A percentile compares a stretch with the other conserved stretches of the same genome.
Evolutionary conservation across 2,888 invertebrate species (phyloP).

Genomic region (Pilophorus perplexus): DNA sequence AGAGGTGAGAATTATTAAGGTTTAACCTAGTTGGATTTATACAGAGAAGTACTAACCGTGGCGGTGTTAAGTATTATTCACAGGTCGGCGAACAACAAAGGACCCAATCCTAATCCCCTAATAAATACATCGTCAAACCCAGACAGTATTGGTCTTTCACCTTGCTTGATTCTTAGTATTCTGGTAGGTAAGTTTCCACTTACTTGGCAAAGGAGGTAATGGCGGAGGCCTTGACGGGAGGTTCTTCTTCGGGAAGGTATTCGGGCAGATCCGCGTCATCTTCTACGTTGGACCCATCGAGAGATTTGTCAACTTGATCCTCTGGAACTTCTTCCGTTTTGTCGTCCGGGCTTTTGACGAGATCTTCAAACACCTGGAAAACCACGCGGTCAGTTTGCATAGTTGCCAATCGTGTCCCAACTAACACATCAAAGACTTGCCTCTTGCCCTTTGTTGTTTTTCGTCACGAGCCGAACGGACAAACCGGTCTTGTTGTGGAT

Average conservation of each 20-base stretch:
- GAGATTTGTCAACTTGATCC: not conserved
- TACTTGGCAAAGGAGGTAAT: conserved; percentile 40
- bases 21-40: too few relatives aligned
- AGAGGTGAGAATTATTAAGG: too few relatives aligned
- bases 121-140: too few relatives aligned
- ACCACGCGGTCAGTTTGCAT: too few relatives aligned
- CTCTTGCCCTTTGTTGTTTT: conserved; percentile 54
- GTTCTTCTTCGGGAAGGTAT: conserved; percentile 46
- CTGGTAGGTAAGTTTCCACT: too few relatives aligned
- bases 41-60: too few relatives aligned
- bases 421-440: conserved; percentile 24
- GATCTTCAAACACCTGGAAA: not conserved
- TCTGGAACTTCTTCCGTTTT: not conserved
- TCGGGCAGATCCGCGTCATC: conserved; percentile 42
- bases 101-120: too few relatives aligned
- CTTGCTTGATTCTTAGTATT: too few relatives aligned
- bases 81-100: too few relatives aligned
- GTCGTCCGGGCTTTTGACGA: not conserved
- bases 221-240: conserved; percentile 45
- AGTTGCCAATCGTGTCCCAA: not conserved
- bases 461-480: conserved; percentile 53
- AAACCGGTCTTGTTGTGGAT: conserved; percentile 53
- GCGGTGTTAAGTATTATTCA: too few relatives aligned
- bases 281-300: conserved; percentile 5
- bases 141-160: too few relatives aligned